Conservation (phyloP, 2,888 invertebrate species). For the Pandemis cinnamomeana region DNA sequence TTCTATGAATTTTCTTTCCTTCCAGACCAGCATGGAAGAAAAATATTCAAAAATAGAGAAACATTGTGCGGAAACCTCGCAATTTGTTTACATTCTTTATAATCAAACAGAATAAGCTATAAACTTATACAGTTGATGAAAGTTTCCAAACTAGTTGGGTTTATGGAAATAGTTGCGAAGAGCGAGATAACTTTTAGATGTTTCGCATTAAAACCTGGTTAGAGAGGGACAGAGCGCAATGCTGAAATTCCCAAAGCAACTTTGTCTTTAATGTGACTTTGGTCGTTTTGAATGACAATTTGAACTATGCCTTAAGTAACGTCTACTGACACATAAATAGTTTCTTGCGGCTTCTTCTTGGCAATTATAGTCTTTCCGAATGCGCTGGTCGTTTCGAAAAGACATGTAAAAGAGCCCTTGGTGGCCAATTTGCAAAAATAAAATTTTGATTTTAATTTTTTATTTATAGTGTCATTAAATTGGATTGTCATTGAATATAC, state of each 20-base stretch:
- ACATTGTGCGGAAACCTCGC: not conserved
- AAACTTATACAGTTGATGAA: conserved; percentile 13
- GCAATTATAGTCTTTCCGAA: too few relatives aligned
- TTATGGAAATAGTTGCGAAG: conserved; percentile 40
- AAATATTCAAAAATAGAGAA: not conserved
- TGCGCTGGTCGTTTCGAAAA: too few relatives aligned
- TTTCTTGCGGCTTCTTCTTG: too few relatives aligned
- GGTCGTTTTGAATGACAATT: not conserved
- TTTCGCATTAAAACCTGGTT: conserved; percentile 22
- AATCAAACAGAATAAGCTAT: not conserved
- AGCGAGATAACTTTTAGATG: conserved; percentile 10
- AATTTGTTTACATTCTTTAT: not conserved
- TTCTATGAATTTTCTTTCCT: too few relatives aligned
- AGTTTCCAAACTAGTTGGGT: conserved; percentile 18
- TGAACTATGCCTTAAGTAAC: not conserved
- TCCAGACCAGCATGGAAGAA: too few relatives aligned
- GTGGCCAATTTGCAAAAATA: too few relatives aligned
- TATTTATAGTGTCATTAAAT: too few relatives aligned
- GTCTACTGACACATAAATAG: too few relatives aligned
- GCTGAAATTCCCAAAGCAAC: conserved; percentile 3
- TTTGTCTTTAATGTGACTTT: conserved; percentile 15
- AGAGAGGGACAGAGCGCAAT: conserved; percentile 2
- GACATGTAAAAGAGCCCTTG: too few relatives aligned
- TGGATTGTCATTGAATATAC: too few relatives aligned
- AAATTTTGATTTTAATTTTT: too few relatives aligned